Conservation (phyloP, 2,797 vertebrate genomes). For the Rhabdophis nuchalis region DNA sequence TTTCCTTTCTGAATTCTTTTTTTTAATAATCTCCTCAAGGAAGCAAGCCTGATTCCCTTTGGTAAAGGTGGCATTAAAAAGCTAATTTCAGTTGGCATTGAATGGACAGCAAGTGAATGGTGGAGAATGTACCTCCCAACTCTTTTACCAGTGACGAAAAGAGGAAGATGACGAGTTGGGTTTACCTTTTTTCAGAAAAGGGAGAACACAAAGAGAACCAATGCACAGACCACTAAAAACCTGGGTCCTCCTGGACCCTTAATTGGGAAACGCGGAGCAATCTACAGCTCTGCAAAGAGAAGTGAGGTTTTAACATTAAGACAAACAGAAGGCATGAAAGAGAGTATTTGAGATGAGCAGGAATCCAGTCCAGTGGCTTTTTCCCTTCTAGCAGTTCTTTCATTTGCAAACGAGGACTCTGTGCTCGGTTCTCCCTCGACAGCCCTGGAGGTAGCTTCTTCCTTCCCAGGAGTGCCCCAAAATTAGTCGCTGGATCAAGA, state of each 20-base stretch:
- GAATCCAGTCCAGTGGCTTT: neutral
- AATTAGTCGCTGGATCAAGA: neutral
- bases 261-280: neutral
- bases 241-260: neutral
- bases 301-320: slow-evolving; percentile 40
- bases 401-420: neutral
- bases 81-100: slow-evolving; percentile 2
- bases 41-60: slow-evolving; percentile 40
- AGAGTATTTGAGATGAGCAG: neutral
- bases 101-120: neutral
- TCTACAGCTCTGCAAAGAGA: neutral
- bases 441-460: neutral
- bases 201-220: slow-evolving; percentile 12
- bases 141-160: neutral
- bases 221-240: neutral
- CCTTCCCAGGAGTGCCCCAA: neutral
- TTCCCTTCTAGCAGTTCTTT: neutral
- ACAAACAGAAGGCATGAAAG: neutral
- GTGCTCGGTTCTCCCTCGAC: neutral
- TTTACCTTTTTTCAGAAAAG: too few species aligned
- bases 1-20: accelerated
- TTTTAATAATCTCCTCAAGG: slow-evolving; percentile 32
- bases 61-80: slow-evolving; percentile 14
- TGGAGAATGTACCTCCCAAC: neutral
- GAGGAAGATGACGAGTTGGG: accelerated